Evolutionary conservation across 2,113 vertebrate species (phyloP), one percentile per base, ranked within the genome.

Genomic region (Microtus richardsoni): DNA sequence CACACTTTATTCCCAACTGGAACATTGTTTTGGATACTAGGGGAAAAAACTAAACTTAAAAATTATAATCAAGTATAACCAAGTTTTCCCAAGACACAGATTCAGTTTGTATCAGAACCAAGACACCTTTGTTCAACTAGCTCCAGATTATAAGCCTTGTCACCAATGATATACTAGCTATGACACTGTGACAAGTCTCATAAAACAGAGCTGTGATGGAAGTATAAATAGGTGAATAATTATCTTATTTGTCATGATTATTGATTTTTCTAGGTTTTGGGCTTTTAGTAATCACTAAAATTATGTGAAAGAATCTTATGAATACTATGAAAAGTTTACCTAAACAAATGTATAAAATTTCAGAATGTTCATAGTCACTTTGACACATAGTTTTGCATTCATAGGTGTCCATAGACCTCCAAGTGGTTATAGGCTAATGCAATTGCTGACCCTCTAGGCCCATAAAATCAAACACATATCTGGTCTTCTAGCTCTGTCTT

Each of bases 181-280:
- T 14, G 47, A 7, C 0, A 0, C 28, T 13, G 22, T 47, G 12
- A 21, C 73, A 62, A 1, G 54, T 10, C 2, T n/a, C 66, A 82
- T 28, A 54, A 49, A 7, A 33, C 19, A 58, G 26, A 22, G 6
- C 6, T 91, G 11, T 3, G 4, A 21, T 41, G 5, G 11, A 33
- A 91, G 0, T 62, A 58, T 8, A 90, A 58, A 39, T 93, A 19
- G 36, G 84, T 47, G 49, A 93, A 77, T n/a, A 71, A 62, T 30
- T 87, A 86, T 94, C 41, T 94, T 26, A n/a, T 91, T 92, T 94
- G 22, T 83, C 52, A 83, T 86, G 36, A 87, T 86, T 68, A 89
- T 86, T 73, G 84, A 93, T 68, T 88, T 92, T 95, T 75, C 41
- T 77, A 62, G 60, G 47, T 78, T n/a, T 79, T 80, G 62, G 47